Percentiles rank a stretch among this genome's conserved stretches.
These are phyloP conservation scores for Argyrosomus japonicus DNA, from an alignment of 2,113 vertebrate species.

Conservation along the genomic window DNA sequence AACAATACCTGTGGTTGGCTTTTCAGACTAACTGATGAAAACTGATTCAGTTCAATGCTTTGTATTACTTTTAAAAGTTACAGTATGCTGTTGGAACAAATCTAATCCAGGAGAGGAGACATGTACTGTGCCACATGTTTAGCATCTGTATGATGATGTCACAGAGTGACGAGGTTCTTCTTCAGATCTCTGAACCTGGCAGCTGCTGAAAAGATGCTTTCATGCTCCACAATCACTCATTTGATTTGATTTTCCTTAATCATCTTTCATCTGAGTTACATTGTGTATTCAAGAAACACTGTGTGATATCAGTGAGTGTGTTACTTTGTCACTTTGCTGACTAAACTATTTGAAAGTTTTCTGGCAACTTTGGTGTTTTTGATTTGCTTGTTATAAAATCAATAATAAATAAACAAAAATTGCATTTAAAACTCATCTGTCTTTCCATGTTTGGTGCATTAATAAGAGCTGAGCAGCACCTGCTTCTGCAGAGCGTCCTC, in stretches of 20 bases:
- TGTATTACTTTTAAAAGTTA: too few species aligned
- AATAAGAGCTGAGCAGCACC: constrained; percentile 14
- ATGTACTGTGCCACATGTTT: too few species aligned
- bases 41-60: too few species aligned
- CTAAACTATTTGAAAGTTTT: background rate
- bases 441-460: too few species aligned
- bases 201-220: background rate
- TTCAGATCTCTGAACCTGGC: background rate
- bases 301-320: background rate
- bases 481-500: constrained; percentile 89
- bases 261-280: background rate
- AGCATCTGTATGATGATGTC: too few species aligned
- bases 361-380: background rate
- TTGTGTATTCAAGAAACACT: background rate
- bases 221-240: background rate
- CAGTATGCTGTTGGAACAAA: background rate
- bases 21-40: too few species aligned
- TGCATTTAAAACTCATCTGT: too few species aligned
- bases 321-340: background rate
- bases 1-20: too few species aligned
- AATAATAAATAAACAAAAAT: background rate
- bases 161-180: background rate
- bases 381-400: background rate
- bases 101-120: background rate
- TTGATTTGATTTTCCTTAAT: background rate